phyloP scores from a whole-genome alignment of 2,888 invertebrate species.

The Galeopsomyia nigrocyanea region DNA sequence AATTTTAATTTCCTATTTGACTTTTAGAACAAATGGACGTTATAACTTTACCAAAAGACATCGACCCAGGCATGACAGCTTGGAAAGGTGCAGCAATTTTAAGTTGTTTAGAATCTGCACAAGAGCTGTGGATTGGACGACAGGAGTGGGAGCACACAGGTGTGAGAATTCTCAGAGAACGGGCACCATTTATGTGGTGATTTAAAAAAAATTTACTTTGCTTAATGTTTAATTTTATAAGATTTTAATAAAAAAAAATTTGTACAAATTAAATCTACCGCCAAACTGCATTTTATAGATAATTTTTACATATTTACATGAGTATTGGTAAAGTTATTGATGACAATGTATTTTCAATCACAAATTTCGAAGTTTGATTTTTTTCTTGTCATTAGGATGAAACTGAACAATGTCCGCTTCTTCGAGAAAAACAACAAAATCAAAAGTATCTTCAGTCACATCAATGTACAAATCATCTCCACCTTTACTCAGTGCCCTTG shows the following conservation, averaged over 20 bases:
- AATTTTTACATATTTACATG: slow-evolving; percentile 10
- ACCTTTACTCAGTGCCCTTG: slow-evolving; percentile 54
- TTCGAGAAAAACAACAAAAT: slow-evolving; percentile 56
- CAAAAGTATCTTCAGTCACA: slow-evolving; percentile 47
- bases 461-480: slow-evolving; percentile 63
- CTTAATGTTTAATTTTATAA: slow-evolving; percentile 31
- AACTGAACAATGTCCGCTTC: slow-evolving; percentile 57
- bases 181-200: slow-evolving; percentile 93
- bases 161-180: slow-evolving; percentile 87
- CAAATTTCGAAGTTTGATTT: slow-evolving; percentile 58
- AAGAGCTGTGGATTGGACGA: slow-evolving; percentile 91
- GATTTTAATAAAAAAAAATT: slow-evolving; percentile 17
- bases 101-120: slow-evolving; percentile 92
- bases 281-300: slow-evolving; percentile 10
- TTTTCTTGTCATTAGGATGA: slow-evolving; percentile 60
- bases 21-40: slow-evolving; percentile 84
- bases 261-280: slow-evolving; percentile 12
- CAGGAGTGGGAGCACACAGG: slow-evolving; percentile 90
- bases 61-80: slow-evolving; percentile 89
- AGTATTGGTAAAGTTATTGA: neutral
- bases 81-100: slow-evolving; percentile 97
- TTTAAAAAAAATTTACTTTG: slow-evolving; percentile 22
- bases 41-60: slow-evolving; percentile 90
- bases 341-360: slow-evolving; percentile 38
- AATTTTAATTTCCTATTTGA: slow-evolving; percentile 16